phyloP scores from a whole-genome alignment of 1,140 invertebrate genomes.

The Cydia pomonella region DNA sequence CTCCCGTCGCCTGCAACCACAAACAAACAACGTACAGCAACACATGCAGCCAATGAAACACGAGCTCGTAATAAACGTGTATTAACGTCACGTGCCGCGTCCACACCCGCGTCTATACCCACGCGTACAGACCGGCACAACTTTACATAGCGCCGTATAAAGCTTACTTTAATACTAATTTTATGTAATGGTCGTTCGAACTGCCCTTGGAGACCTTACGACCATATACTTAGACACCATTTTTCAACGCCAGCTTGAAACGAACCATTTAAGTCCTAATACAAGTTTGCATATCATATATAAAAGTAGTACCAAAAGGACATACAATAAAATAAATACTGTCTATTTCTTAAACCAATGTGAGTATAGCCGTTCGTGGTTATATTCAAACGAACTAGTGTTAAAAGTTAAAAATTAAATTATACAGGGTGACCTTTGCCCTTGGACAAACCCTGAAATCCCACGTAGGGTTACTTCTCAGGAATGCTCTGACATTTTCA shows the following conservation, averaged over 20 bases:
- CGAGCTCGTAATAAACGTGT: slow-evolving; percentile 9
- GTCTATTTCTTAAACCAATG: neutral
- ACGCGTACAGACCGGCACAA: slow-evolving; percentile 7
- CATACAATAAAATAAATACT: neutral
- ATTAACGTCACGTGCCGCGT: slow-evolving; percentile 18
- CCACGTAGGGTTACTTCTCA: no score
- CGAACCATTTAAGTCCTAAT: neutral
- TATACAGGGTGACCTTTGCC: no score
- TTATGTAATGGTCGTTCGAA: neutral
- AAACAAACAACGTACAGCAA: neutral
- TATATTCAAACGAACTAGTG: no score
- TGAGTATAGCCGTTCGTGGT: no score
- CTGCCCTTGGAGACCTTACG: no score
- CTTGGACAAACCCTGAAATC: no score
- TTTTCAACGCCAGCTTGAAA: neutral
- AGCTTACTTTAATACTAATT: slow-evolving; percentile 34
- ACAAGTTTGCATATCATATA: neutral
- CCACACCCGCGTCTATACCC: neutral
- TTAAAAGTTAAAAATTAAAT: no score
- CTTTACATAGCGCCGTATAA: slow-evolving; percentile 31
- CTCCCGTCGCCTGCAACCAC: slow-evolving; percentile 5
- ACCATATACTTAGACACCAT: neutral
- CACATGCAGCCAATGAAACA: slow-evolving; percentile 25
- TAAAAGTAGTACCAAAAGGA: neutral
- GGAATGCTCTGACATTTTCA: no score